Base-by-base conservation (phyloP, 1,140 invertebrate genomes). In the Mamestra configurata region DNA sequence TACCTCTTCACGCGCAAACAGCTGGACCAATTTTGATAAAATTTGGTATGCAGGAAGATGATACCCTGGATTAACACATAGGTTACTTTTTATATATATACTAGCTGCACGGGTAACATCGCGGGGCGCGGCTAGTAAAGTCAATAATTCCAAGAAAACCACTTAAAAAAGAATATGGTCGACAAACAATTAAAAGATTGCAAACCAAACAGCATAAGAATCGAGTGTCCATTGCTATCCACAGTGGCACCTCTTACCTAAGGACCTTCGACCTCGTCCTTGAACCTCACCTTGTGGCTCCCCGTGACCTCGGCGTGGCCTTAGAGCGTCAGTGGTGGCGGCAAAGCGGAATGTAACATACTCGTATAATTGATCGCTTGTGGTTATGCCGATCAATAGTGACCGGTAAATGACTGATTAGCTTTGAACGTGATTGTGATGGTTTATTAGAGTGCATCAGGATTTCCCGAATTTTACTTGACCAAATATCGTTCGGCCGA, bases 201-300 rank as follows among this genome's bases (percentile, higher is more conserved):
- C 20, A 64, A 66, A 40, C 5, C 8, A 40, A 66, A 20, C 35
- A 18, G 22, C 31, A 66, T 11, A 4, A 40, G 40, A 20, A 13
- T 20, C 35, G 35, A 22, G 20, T 49, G n/a, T 22, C 18, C 15
- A 49, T 49, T 20, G 8, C 18, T 20, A 37, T 40, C 18, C 4
- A 66, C n/a, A 64, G 37, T 37, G 59, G n/a, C n/a, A 66, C 40
- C 53, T 57, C 10, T 55, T 55, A 20, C 22, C 22, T 5, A 57
- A 57, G 22, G 61, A 66, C 35, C 35, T 66, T 66, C 10, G 35
- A 40, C 20, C 35, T 20, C 18, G 61, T 22, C 61, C 61, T 66
- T 20, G 61, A 18, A 43, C 61, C 18, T 40, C 18, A 20, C 61
- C 61, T 66, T 66, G 61, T 10, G 5, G 4, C 3, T 3, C 35